These are phyloP conservation scores for Eidolon dupreanum DNA, from an alignment of 2,797 vertebrate genomes.

Conservation along the genomic window DNA sequence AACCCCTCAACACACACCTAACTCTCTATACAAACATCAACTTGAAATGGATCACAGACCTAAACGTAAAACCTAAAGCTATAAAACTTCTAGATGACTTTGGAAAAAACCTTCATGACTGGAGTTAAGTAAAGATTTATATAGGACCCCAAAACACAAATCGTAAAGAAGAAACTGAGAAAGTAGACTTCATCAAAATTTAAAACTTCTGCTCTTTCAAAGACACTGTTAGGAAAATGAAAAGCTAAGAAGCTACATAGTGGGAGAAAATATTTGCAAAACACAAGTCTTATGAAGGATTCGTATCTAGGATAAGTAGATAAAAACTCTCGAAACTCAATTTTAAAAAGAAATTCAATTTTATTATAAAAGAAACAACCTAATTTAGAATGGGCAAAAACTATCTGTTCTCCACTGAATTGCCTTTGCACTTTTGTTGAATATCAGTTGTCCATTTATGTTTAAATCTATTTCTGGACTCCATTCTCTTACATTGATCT, in stretches of 20 bases:
- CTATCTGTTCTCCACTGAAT: neutral
- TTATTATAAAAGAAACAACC: conserved; percentile 47
- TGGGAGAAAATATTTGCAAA: conserved; percentile 39
- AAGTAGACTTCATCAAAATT: neutral
- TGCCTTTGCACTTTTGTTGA: neutral
- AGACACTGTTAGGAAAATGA: neutral
- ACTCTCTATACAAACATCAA: neutral
- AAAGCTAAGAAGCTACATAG: neutral
- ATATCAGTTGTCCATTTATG: conserved; percentile 2
- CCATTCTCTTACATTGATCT: neutral
- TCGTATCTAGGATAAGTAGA: neutral
- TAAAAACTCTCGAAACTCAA: conserved; percentile 40
- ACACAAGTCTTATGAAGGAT: neutral
- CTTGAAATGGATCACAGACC: neutral
- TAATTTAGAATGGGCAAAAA: conserved; percentile 2
- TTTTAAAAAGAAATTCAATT: conserved; percentile 41
- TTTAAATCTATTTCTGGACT: neutral
- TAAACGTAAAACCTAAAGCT: conserved; percentile 13
- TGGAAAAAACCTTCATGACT: neutral
- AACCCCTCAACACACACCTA: neutral
- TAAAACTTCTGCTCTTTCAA: conserved; percentile 29
- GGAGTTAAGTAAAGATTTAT: neutral
- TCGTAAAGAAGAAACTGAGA: neutral
- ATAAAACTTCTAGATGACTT: neutral
- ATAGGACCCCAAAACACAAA: neutral